A percentile compares a stretch with the other conserved stretches of the same genome.
Conservation (phyloP, 2,113 vertebrate genomes). For the Gallinago paraguaiae region DNA sequence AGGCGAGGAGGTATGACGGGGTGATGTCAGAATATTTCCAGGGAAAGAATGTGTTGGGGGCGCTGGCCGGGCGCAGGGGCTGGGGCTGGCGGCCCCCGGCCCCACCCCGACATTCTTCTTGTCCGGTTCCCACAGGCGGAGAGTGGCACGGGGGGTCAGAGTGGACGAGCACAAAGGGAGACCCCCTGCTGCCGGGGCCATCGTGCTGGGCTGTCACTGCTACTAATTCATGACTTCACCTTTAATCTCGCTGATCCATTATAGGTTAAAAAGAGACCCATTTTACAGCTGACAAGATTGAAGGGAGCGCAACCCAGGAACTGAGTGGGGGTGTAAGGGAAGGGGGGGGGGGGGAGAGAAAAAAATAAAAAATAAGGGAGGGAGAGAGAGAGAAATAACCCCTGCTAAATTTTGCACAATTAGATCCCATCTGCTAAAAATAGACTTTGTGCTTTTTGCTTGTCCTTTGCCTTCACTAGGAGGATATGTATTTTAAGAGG, state of each 20-base stretch:
- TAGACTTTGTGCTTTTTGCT: not conserved
- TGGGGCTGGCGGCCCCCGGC: conserved; percentile 60
- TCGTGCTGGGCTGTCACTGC: conserved; percentile 78
- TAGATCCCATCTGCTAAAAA: conserved; percentile 66
- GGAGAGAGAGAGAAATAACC: not conserved
- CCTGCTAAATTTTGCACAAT: conserved; percentile 27
- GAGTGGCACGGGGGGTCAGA: conserved; percentile 78
- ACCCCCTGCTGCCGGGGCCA: conserved; percentile 72
- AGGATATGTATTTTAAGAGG: not conserved
- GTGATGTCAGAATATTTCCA: conserved; percentile 77
- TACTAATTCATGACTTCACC: conserved; percentile 79
- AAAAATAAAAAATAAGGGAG: not conserved
- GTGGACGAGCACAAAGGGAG: conserved; percentile 76
- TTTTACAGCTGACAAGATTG: conserved; percentile 82
- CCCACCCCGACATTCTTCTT: conserved; percentile 77
- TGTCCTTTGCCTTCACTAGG: not conserved
- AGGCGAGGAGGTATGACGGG: conserved; percentile 60
- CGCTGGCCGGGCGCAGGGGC: conserved; percentile 54
- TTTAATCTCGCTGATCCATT: conserved; percentile 80
- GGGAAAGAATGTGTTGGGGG: conserved; percentile 68
- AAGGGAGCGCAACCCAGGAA: conserved; percentile 59
- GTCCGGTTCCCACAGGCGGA: conserved; percentile 78
- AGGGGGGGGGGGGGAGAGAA: no score
- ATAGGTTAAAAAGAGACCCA: conserved; percentile 81
- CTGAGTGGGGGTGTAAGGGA: not conserved